Percentiles rank a stretch among this genome's conserved stretches.
Conservation (phyloP, 92 coral and sea anemone genomes). For the Porites cylindrica region DNA sequence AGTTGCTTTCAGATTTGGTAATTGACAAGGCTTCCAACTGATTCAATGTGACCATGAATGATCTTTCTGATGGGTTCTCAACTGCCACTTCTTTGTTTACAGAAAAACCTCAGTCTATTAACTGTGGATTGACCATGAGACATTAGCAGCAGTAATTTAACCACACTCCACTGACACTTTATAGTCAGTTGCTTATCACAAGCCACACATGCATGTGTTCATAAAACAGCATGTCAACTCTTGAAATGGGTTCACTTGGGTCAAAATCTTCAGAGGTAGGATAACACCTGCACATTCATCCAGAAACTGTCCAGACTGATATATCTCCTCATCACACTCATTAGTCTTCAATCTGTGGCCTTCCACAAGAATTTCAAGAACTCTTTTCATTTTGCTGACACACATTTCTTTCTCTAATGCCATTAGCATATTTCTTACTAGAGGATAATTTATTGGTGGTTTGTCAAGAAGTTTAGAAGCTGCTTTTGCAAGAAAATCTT, state of each 20-base stretch:
- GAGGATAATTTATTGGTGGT: conserved; percentile 18
- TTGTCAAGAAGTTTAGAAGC: not conserved
- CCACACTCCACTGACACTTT: conserved; percentile 40
- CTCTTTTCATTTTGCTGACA: conserved; percentile 29
- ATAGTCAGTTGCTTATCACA: conserved; percentile 30
- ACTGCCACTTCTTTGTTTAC: conserved; percentile 61
- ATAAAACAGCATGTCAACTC: conserved; percentile 42
- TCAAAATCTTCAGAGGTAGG: conserved; percentile 40
- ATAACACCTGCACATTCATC: conserved; percentile 28
- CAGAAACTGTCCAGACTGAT: conserved; percentile 50
- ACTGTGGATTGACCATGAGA: conserved; percentile 76
- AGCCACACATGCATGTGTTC: conserved; percentile 30
- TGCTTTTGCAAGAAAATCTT: no score
- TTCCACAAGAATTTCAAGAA: conserved; percentile 57
- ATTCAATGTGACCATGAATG: conserved; percentile 61
- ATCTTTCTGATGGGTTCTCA: conserved; percentile 51
- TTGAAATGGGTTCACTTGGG: conserved; percentile 30
- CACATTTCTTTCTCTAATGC: conserved; percentile 55
- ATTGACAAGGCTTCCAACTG: conserved; percentile 51
- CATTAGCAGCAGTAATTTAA: conserved; percentile 58
- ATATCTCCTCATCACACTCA: conserved; percentile 55
- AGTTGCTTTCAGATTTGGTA: conserved; percentile 55
- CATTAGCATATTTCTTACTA: conserved; percentile 37
- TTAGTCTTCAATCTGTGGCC: conserved; percentile 41
- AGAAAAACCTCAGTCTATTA: conserved; percentile 54